Conservation (phyloP, 2,797 vertebrate genomes). For the Potorous gilbertii region DNA sequence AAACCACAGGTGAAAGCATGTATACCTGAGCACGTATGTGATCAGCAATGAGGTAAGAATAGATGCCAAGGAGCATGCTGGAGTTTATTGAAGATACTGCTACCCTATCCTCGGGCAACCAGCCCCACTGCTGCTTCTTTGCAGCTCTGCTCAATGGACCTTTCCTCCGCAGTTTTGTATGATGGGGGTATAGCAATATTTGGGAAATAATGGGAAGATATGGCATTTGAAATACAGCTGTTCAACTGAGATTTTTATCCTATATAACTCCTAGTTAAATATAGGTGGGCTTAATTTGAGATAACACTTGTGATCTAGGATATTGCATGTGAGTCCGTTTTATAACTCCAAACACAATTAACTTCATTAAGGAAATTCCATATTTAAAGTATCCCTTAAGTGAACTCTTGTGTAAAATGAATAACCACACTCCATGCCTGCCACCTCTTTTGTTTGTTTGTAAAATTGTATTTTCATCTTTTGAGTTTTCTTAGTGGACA, state of each 20-base stretch:
- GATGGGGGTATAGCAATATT: neutral
- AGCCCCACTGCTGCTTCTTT: neutral
- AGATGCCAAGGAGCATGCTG: neutral
- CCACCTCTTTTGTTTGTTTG: neutral
- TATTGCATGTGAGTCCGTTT: neutral
- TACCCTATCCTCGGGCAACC: neutral
- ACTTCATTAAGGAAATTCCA: neutral
- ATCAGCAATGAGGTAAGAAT: neutral
- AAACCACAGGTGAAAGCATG: neutral
- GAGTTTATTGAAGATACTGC: neutral
- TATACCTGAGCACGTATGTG: neutral
- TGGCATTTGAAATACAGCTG: neutral
- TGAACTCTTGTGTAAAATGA: neutral
- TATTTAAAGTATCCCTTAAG: neutral
- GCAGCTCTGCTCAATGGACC: neutral
- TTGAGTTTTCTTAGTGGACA: neutral
- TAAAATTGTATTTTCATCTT: neutral
- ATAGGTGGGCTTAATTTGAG: neutral
- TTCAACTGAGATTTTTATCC: neutral
- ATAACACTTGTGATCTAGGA: neutral
- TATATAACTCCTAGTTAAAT: neutral
- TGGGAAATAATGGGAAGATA: neutral
- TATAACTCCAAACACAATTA: neutral
- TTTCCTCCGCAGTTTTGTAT: neutral
- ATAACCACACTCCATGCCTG: neutral